Conservation (phyloP, 2,797 vertebrate species). For the Leptoclinus maculatus region DNA sequence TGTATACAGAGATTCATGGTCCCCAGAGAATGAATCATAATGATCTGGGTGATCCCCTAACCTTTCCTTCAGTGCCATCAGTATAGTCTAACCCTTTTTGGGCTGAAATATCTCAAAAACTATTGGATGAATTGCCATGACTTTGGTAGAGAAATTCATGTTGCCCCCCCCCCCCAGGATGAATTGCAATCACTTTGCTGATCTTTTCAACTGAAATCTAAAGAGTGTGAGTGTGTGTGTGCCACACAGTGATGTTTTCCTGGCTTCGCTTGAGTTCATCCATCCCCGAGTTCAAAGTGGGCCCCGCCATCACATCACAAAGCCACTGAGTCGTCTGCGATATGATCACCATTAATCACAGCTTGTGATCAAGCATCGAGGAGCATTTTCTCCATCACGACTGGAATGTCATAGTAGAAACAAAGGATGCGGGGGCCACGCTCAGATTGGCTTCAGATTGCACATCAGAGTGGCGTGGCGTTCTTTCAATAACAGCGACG, state of each 20-base stretch:
- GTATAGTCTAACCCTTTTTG: not conserved
- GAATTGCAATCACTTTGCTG: not conserved
- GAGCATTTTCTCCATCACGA: slow-evolving; percentile 58
- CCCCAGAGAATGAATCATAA: not conserved
- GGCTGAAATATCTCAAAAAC: not conserved
- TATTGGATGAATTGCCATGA: not conserved
- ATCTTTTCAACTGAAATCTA: slow-evolving; percentile 12
- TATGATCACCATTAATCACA: slow-evolving; percentile 75
- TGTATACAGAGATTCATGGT: not conserved
- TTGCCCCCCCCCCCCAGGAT: not conserved
- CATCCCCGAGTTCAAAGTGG: slow-evolving; percentile 66
- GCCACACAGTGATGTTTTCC: slow-evolving; percentile 46
- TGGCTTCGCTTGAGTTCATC: slow-evolving; percentile 55
- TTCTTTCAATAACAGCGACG: slow-evolving; percentile 49
- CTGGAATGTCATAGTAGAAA: slow-evolving; percentile 67
- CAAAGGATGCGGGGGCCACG: slow-evolving; percentile 50
- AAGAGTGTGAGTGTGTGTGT: slow-evolving; percentile 20
- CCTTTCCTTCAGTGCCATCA: not conserved
- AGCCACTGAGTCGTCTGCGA: slow-evolving; percentile 62
- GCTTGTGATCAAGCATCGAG: slow-evolving; percentile 65
- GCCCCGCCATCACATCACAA: slow-evolving; percentile 58
- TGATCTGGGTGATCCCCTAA: not conserved
- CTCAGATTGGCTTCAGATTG: slow-evolving; percentile 74
- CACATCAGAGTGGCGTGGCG: slow-evolving; percentile 42
- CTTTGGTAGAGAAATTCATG: not conserved